Percentiles rank a stretch among this genome's conserved stretches.
phyloP scores from a whole-genome alignment of 2,888 invertebrate genomes.

The Phaonia tiefii region DNA sequence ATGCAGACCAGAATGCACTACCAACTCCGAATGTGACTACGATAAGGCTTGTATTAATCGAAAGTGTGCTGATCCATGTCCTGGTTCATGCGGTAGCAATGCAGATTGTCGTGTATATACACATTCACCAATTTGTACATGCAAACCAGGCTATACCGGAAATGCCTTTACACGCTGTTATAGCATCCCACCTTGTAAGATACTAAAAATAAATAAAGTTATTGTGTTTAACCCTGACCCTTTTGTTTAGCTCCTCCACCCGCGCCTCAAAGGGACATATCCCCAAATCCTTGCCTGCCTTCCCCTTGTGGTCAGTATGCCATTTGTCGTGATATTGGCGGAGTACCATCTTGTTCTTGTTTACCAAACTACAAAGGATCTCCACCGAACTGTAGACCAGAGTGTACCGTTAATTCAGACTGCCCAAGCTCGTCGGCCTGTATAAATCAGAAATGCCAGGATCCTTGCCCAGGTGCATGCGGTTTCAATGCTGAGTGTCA shows the following conservation, averaged over 20 bases:
- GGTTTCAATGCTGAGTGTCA: constrained; percentile 84
- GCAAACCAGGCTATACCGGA: constrained; percentile 85
- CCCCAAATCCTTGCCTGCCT: constrained; percentile 85
- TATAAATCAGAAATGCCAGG: constrained; percentile 85
- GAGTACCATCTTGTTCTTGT: constrained; percentile 85
- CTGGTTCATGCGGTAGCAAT: constrained; percentile 83
- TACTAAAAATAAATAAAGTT: background rate
- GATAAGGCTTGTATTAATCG: constrained; percentile 84
- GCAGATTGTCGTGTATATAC: constrained; percentile 87
- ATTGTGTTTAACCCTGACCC: background rate
- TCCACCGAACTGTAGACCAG: constrained; percentile 87
- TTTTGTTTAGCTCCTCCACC: constrained; percentile 49
- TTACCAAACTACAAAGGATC: constrained; percentile 84
- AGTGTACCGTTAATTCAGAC: constrained; percentile 87
- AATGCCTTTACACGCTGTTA: constrained; percentile 87
- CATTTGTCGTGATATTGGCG: constrained; percentile 84
- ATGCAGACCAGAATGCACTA: constrained; percentile 86
- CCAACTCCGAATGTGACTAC: constrained; percentile 84
- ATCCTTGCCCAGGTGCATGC: constrained; percentile 88
- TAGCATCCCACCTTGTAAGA: constrained; percentile 79
- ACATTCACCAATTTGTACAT: constrained; percentile 89
- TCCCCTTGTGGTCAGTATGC: constrained; percentile 89
- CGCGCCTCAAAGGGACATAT: constrained; percentile 74
- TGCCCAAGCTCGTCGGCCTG: constrained; percentile 87
- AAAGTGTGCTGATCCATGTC: constrained; percentile 86